Percentiles rank a stretch among this genome's conserved stretches.
Conservation (phyloP, 2,797 vertebrate genomes). For the Pipistrellus pygmaeus region DNA sequence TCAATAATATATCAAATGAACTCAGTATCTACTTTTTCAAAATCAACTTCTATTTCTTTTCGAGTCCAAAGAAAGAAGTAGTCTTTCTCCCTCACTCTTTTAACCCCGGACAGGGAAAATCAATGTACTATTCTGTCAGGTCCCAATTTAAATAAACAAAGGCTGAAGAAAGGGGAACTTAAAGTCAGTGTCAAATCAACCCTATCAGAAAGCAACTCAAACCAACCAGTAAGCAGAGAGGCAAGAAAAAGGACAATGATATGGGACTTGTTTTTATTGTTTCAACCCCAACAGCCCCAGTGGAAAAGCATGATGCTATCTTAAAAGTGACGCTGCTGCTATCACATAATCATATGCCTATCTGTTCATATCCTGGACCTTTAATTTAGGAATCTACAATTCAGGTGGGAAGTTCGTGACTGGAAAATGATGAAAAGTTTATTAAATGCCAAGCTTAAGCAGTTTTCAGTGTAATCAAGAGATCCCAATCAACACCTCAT, state of each 20-base stretch:
- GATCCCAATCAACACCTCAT: neutral
- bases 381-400: constrained; percentile 39
- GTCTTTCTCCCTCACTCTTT: constrained; percentile 48
- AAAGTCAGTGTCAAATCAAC: constrained; percentile 43
- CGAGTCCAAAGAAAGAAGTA: neutral
- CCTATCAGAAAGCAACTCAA: constrained; percentile 39
- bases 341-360: neutral
- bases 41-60: constrained; percentile 45
- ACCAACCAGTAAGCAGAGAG: neutral
- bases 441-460: constrained; percentile 37
- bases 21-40: constrained; percentile 46
- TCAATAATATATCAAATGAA: neutral
- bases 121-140: constrained; percentile 47
- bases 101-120: constrained; percentile 30
- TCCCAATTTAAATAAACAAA: constrained; percentile 61
- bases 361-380: constrained; percentile 15
- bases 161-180: constrained; percentile 55
- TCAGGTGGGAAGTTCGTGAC: neutral
- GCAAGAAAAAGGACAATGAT: constrained; percentile 7
- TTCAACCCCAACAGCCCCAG: neutral
- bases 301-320: constrained; percentile 20
- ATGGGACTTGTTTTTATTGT: neutral
- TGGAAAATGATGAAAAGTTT: constrained; percentile 49
- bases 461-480: constrained; percentile 42
- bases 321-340: neutral